Percentiles rank a stretch among this genome's conserved stretches.
Evolutionary conservation across 2,888 invertebrate species (phyloP).

Genomic region (Netelia virgata): DNA sequence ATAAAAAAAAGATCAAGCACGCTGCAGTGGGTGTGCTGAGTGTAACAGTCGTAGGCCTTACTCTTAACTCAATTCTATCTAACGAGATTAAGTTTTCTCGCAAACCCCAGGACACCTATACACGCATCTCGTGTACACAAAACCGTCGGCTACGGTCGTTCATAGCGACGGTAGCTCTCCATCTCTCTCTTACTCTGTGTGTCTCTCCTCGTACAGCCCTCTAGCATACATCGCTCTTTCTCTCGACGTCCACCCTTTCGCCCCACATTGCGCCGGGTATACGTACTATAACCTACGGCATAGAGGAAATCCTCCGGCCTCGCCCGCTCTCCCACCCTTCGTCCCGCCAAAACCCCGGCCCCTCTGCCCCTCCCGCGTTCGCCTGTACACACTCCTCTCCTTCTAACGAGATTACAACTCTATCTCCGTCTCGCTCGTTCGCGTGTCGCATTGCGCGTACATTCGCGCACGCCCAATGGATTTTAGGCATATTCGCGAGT

Average conservation of each 20-base stretch:
- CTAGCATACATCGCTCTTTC: neutral
- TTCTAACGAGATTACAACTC: conserved; percentile 80
- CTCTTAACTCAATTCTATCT: conserved; percentile 73
- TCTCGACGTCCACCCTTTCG: conserved; percentile 55
- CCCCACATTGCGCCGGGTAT: conserved; percentile 62
- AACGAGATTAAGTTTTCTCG: conserved; percentile 73
- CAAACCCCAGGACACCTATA: conserved; percentile 41
- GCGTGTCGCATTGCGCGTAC: conserved; percentile 84
- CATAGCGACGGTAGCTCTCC: conserved; percentile 54
- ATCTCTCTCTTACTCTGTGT: neutral
- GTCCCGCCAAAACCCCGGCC: neutral
- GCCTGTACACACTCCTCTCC: conserved; percentile 54
- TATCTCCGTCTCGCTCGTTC: conserved; percentile 77
- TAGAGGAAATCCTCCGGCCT: conserved; percentile 67
- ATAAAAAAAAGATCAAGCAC: conserved; percentile 54
- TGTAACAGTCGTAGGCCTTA: conserved; percentile 63
- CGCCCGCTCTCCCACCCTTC: conserved; percentile 47
- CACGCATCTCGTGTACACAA: conserved; percentile 6
- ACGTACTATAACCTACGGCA: conserved; percentile 51
- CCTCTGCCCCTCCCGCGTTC: conserved; percentile 1
- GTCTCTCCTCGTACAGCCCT: too few species aligned
- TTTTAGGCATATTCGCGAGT: conserved; percentile 61
- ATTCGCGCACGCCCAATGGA: conserved; percentile 81
- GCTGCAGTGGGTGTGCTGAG: conserved; percentile 53
- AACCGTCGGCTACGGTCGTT: conserved; percentile 48